phyloP scores from a whole-genome alignment of 1,140 invertebrate species.

The Drosophila carrolli region DNA sequence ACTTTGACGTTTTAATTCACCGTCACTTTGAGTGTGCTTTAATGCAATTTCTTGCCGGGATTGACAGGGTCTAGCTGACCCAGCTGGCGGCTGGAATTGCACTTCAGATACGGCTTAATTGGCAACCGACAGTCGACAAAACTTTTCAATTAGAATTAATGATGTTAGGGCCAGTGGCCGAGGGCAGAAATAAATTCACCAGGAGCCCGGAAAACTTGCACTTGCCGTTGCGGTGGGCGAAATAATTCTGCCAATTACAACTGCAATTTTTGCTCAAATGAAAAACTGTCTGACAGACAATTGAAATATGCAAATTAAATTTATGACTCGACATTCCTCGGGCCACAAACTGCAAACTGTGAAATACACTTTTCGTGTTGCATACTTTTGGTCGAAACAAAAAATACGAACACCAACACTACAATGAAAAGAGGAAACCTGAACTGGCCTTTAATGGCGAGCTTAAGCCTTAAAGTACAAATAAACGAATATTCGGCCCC shows the following conservation, averaged over 20 bases:
- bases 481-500: slow-evolving; percentile 23
- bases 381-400: slow-evolving; percentile 23
- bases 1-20: slow-evolving; percentile 48
- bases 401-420: slow-evolving; percentile 11
- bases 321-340: slow-evolving; percentile 49
- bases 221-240: slow-evolving; percentile 27
- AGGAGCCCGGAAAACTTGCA: slow-evolving; percentile 29
- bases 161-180: slow-evolving; percentile 48
- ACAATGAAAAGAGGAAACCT: slow-evolving; percentile 13
- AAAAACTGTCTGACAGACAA: slow-evolving; percentile 31
- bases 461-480: slow-evolving; percentile 45
- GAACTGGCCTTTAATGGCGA: slow-evolving; percentile 28
- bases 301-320: slow-evolving; percentile 61
- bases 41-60: slow-evolving; percentile 56
- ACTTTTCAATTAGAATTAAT: slow-evolving; percentile 76
- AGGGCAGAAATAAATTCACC: slow-evolving; percentile 13
- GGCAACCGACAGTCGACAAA: slow-evolving; percentile 53
- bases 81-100: slow-evolving; percentile 17
- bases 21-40: slow-evolving; percentile 30
- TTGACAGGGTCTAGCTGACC: slow-evolving; percentile 14
- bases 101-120: slow-evolving; percentile 58
- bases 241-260: slow-evolving; percentile 74
- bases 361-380: slow-evolving; percentile 48
- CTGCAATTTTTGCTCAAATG: slow-evolving; percentile 53
- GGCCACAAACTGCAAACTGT: slow-evolving; percentile 34